Evolutionary conservation across 92 coral and sea anemone genomes (phyloP), one percentile per base, ranked within the genome.

Genomic region (Chrysogorgia sp.): DNA sequence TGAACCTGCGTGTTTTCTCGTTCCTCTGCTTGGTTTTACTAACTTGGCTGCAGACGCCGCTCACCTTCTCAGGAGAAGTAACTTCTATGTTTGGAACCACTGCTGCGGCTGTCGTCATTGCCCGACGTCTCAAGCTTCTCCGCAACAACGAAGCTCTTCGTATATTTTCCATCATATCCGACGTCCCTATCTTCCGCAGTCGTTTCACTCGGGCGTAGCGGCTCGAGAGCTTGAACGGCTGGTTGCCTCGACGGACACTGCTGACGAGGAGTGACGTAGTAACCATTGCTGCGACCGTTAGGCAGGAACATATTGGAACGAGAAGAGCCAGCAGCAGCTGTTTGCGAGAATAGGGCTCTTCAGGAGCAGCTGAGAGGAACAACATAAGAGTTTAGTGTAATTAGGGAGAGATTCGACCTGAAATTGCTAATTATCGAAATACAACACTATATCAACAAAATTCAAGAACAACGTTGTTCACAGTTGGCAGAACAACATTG

Each of bases 151-250:
- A 72, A 40, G 79, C 65, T 20, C 65, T 20, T 0, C 79, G 64
- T 72, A 72, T 15, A 25, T 10, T 56, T 45, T 72, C 79, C 29
- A 52, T 41, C 64, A 53, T 56, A n/a, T 53, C 79, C 79, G 65
- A 72, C 12, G 40, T 72, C 79, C 30, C 40, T 25, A 58, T 58
- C 30, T 37, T 32, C 0, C 79, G 79, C 62, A 28, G 50, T 21
- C 22, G 31, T 55, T 72, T 72, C 52, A 48, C 55, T 12, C 63
- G 64, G 8, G 2, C 47, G 33, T 72, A 72, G 33, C 79, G 79
- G 29, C 79, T 72, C 40, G 79, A 35, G 43, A 72, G 23, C 35
- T 72, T 72, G 34, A 72, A 72, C 31, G 79, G 79, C 58, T 72
- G 79, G 55, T 34, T 21, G 29, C 63, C 79, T 9, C 79, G 79